Percentiles rank a stretch among this genome's conserved stretches.
Conservation (phyloP, 2,888 invertebrate genomes). For the Melangyna quadrimaculata region DNA sequence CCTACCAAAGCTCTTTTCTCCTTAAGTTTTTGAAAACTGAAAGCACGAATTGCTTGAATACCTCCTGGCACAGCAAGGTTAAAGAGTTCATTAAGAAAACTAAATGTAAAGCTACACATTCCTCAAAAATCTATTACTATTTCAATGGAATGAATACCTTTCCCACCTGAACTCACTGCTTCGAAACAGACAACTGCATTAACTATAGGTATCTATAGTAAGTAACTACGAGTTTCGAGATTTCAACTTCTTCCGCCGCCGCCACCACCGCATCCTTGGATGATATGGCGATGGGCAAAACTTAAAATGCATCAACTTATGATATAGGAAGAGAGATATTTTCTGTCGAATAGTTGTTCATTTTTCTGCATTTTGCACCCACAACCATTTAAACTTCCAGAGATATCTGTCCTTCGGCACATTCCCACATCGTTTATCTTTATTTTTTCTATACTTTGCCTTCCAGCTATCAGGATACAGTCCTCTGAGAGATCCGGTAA, state of each 20-base stretch:
- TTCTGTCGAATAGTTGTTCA: conserved; percentile 67
- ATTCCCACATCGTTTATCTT: conserved; percentile 52
- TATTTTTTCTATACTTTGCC: not conserved
- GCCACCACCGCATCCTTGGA: too few relatives aligned
- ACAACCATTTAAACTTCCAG: conserved; percentile 51
- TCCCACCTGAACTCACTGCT: not conserved
- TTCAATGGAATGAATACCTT: not conserved
- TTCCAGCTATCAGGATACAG: conserved; percentile 3
- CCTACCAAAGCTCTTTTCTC: too few relatives aligned
- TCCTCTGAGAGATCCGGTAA: conserved; percentile 9
- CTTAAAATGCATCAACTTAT: conserved; percentile 16
- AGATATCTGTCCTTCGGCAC: conserved; percentile 65
- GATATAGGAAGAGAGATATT: conserved; percentile 60
- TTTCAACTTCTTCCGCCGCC: too few relatives aligned
- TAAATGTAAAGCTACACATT: too few relatives aligned
- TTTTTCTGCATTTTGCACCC: conserved; percentile 64
- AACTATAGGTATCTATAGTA: not conserved
- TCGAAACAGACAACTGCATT: not conserved
- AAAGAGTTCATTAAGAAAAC: too few relatives aligned
- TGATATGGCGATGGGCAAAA: too few relatives aligned
- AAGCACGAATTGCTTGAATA: too few relatives aligned
- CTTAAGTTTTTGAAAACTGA: too few relatives aligned
- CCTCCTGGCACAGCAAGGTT: too few relatives aligned
- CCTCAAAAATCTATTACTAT: too few relatives aligned
- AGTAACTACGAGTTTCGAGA: not conserved